These are phyloP conservation scores for Eupithecia subumbrata DNA, from an alignment of 2,888 invertebrate genomes.

Conservation along the genomic window DNA sequence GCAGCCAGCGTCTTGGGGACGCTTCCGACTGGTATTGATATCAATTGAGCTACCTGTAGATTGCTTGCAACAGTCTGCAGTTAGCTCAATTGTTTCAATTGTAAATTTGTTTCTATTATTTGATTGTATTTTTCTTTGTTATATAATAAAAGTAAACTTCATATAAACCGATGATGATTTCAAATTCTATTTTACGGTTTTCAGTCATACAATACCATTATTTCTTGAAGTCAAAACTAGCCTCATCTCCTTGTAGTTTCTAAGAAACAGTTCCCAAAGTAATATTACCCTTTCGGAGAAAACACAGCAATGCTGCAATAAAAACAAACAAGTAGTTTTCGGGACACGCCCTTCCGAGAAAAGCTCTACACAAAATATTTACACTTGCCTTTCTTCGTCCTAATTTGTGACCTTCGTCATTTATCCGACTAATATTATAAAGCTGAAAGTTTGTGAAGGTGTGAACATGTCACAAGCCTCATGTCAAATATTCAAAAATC, in stretches of 20 bases:
- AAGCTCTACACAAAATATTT: not conserved
- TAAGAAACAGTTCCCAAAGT: not conserved
- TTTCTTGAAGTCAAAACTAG: not conserved
- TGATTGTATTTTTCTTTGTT: too few relatives aligned
- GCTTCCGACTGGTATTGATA: too few relatives aligned
- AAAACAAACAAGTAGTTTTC: not conserved
- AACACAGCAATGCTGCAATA: not conserved
- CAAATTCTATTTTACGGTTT: too few relatives aligned
- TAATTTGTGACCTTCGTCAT: conserved; percentile 3
- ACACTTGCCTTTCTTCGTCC: not conserved
- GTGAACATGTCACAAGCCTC: not conserved
- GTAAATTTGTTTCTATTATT: too few relatives aligned
- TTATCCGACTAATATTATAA: not conserved
- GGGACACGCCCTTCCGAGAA: not conserved
- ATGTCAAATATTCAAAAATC: too few relatives aligned
- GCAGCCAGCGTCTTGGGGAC: too few relatives aligned
- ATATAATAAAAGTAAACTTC: too few relatives aligned
- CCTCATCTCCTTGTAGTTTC: not conserved
- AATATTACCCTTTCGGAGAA: not conserved
- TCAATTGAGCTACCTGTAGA: too few relatives aligned
- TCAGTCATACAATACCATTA: not conserved
- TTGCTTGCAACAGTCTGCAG: too few relatives aligned
- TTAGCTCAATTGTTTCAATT: too few relatives aligned
- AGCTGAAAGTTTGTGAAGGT: not conserved
- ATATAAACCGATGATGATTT: too few relatives aligned